Conservation (phyloP, 2,797 vertebrate species). For the Macroramphosus scolopax region DNA sequence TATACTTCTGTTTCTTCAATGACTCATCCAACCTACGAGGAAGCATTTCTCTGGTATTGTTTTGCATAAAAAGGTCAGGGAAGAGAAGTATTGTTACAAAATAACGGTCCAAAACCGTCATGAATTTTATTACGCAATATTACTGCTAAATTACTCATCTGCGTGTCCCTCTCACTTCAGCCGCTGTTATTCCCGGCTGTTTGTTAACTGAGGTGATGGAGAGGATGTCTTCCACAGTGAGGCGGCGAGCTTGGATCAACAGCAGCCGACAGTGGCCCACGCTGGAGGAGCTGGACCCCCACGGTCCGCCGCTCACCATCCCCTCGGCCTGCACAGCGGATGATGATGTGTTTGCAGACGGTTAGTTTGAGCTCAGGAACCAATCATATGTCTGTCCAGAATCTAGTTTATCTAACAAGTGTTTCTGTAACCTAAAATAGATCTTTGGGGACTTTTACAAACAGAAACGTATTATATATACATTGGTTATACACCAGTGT, state of each 20-base stretch:
- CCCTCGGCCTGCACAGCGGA: conserved; percentile 54
- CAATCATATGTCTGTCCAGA: not conserved
- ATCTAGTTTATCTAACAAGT: no score
- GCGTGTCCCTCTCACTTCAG: not conserved
- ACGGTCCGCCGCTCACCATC: conserved; percentile 18
- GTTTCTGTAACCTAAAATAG: no score
- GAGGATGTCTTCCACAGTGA: conserved; percentile 74
- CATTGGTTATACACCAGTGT: no score
- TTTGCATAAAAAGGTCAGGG: not conserved
- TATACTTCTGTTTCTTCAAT: no score
- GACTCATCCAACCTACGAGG: not conserved
- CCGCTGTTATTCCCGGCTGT: no score
- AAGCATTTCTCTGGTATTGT: not conserved
- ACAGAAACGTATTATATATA: no score
- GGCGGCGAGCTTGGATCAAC: conserved; percentile 81
- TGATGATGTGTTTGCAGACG: conserved; percentile 70
- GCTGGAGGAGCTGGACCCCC: conserved; percentile 54
- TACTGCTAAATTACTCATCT: not conserved
- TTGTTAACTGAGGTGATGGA: conserved; percentile 69
- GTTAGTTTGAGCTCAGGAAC: conserved; percentile 49
- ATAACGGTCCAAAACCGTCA: not conserved
- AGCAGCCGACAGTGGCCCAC: conserved; percentile 76
- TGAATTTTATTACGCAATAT: not conserved
- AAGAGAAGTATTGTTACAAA: not conserved
- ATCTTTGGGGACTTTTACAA: no score